phyloP scores from a whole-genome alignment of 2,797 vertebrate species.

The Lateolabrax maculatus region DNA sequence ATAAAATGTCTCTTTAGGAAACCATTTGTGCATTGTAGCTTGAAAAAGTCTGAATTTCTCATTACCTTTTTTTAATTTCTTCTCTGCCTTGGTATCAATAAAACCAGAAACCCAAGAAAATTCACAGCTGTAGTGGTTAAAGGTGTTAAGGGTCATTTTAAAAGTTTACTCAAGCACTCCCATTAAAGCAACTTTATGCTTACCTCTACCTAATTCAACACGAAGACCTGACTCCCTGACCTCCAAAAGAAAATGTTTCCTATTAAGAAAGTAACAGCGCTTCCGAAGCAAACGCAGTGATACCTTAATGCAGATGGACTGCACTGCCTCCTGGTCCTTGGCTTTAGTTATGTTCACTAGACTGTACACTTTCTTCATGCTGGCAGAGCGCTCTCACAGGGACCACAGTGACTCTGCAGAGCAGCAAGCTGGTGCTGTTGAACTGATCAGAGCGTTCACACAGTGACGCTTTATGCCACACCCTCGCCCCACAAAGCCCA shows the following conservation, averaged over 20 bases:
- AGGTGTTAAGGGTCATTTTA: background rate
- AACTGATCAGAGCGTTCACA: constrained; percentile 28
- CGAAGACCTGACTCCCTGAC: background rate
- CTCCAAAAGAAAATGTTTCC: background rate
- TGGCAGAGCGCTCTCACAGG: constrained; percentile 40
- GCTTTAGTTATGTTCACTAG: constrained; percentile 68
- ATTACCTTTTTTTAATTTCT: too few species aligned
- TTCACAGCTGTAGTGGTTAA: background rate
- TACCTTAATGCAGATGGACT: constrained; percentile 80
- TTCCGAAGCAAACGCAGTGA: constrained; percentile 15
- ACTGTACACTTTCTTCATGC: constrained; percentile 80
- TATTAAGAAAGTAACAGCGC: background rate
- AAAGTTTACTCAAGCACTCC: background rate
- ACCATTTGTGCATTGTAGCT: background rate
- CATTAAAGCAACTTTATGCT: background rate
- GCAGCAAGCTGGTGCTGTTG: constrained; percentile 25
- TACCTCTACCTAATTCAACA: background rate
- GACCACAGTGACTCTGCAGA: constrained; percentile 25
- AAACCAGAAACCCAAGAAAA: background rate
- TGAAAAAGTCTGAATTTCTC: background rate
- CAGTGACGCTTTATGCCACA: constrained; percentile 43
- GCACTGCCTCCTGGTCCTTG: constrained; percentile 74
- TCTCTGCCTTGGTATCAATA: background rate
- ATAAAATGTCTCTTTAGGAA: background rate
- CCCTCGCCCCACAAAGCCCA: constrained; percentile 49